Base-by-base conservation (phyloP, 1,140 invertebrate species). In the Cepaea nemoralis region DNA sequence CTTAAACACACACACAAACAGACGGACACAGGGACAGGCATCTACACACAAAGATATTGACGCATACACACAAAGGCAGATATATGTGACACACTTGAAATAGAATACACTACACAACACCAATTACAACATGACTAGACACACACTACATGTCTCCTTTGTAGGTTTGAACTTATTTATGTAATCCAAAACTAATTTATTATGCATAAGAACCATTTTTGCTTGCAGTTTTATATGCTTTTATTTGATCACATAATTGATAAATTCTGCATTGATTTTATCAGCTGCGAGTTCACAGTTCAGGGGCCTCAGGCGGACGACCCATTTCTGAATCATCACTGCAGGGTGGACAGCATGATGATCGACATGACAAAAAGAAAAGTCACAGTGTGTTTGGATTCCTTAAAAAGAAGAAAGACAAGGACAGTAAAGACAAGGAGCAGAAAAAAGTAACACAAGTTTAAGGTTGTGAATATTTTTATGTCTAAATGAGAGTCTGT, bases 371-470 rank as follows among this genome's bases (percentile, higher is more conserved):
- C 22, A 86, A 87, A 67, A 79, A 83, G 55, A 86, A 87, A 69
- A 87, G 84, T 78, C 83, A 85, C 39, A 66, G 85, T 45, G 71
- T 88, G 69, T 88, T 88, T 80, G 86, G 86, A n/a, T 87, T 87
- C 63, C 78, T 87, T 2, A 88, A 88, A 82, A 87, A 88, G 82
- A 88, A 87, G 81, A 88, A 88, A 69, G 87, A 88, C 39, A 87
- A 87, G 77, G 87, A 87, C 35, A 75, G 81, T 39, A 84, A 85
- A 50, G 73, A 82, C 12, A 78, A 81, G 42, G 78, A 83, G 19
- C 77, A 84, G 76, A 82, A 82, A 77, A 83, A 75, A 67, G 71
- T 80, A n/a, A 83, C 78, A 24, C 78, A 81, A 48, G 78, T 83
- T 19, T 81, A 81, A 48, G 1, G 66, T 10, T 45, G 42, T 45